Base-by-base conservation (phyloP, 2,797 vertebrate genomes). In the Diglossa cyanea region DNA sequence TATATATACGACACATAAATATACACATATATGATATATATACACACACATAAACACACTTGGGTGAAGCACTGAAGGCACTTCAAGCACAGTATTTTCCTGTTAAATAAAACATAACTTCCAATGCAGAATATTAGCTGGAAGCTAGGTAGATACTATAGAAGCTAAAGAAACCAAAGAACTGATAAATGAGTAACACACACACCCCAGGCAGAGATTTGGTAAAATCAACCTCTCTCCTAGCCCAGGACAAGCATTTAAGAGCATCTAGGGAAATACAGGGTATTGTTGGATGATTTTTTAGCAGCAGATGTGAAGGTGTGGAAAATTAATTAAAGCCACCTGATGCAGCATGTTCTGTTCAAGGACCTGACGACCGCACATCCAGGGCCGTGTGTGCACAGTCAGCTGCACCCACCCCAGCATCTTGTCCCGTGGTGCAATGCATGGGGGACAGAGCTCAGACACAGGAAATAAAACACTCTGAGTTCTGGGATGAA, bases 1-100 rank as follows among this genome's bases (percentile, higher is more conserved):
- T 2, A 45, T 4, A 33, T 3, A 33, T 1, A 39, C 37, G 39
- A 17, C 4, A 18, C 1, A 14, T 1, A 42, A 3, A 17, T 4
- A 18, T 1, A 14, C 1, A 24, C 1, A 47, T 3, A 42, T 5
- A 33, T 1, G 9, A 55, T 3, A 16, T 6, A n/a, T 1, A 24
- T 0, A 23, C 13, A 40, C 4, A 33, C 12, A 25, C 2, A 39
- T 5, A 37, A 11, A 40, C 12, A 47, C 7, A 6, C 19, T 47
- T 21, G 5, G 3, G 17, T 28, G 7, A 18, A 78, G 17, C 45
- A 78, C 58, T 55, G 33, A 55, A 78, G 15, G 20, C 28, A 42
- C 6, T 17, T 54, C n/a, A 78, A 61, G 17, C 9, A 23, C 8
- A 25, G 17, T 28, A 7, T 65, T 61, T 54, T 68, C 15, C 54